Evolutionary conservation across 2,888 invertebrate genomes (phyloP).

Genomic region (Chesias legatella): DNA sequence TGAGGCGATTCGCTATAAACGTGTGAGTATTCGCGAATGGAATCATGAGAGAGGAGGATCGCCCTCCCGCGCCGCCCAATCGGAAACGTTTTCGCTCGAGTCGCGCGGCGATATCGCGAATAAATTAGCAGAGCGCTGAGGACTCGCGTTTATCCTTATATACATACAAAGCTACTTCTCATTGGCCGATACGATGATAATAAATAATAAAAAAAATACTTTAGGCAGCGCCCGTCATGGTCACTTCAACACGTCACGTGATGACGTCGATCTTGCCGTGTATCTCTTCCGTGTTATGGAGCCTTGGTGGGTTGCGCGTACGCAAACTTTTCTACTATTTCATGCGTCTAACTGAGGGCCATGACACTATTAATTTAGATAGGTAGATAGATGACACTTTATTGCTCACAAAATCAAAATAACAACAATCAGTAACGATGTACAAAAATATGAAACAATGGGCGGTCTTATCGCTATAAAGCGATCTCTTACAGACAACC

Average conservation of each 20-base stretch:
- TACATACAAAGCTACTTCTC: slow-evolving; percentile 19
- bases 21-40: slow-evolving; percentile 62
- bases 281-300: slow-evolving; percentile 55
- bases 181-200: slow-evolving; percentile 37
- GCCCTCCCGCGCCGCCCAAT: slow-evolving; percentile 74
- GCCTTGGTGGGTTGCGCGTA: slow-evolving; percentile 59
- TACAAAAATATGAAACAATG: no score
- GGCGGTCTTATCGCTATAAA: no score
- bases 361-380: no score
- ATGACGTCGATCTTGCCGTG: slow-evolving; percentile 20
- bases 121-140: slow-evolving; percentile 58
- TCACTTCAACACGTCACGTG: slow-evolving; percentile 28
- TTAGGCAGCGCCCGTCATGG: slow-evolving; percentile 24
- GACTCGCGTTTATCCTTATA: slow-evolving; percentile 30
- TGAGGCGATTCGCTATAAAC: slow-evolving; percentile 54
- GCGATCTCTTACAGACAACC: no score
- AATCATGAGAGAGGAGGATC: slow-evolving; percentile 76
- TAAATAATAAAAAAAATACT: slow-evolving; percentile 34
- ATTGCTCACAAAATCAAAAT: no score
- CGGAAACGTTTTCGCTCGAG: slow-evolving; percentile 49
- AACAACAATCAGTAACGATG: no score
- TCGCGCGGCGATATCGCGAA: slow-evolving; percentile 62
- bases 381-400: no score
- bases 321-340: slow-evolving; percentile 46
- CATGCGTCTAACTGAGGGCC: slow-evolving; percentile 35